Conservation (phyloP, 1,140 invertebrate genomes). For the Brachionus paranguensis region DNA sequence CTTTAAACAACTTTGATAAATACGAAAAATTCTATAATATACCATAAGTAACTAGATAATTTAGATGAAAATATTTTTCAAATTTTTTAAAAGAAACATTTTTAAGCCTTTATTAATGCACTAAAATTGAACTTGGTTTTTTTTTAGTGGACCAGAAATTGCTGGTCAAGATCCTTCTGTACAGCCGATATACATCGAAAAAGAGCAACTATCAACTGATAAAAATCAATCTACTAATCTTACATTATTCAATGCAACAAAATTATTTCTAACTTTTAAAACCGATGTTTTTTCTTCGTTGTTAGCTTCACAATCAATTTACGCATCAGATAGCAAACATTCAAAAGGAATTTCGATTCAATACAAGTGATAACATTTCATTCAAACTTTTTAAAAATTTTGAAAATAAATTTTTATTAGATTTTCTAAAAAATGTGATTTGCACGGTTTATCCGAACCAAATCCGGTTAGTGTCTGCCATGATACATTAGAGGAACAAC, state of each 20-base stretch:
- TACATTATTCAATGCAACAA: background rate
- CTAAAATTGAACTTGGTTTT: background rate
- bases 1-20: no score
- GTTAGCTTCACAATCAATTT: background rate
- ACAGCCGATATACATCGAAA: background rate
- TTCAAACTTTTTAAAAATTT: background rate
- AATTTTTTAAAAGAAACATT: no score
- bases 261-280: background rate
- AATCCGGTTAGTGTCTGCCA: background rate
- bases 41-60: no score
- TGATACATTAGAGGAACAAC: background rate
- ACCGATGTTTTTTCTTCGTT: background rate
- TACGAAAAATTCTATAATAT: no score
- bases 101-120: no score
- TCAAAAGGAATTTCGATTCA: background rate
- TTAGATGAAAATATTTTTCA: no score
- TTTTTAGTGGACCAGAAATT: background rate
- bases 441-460: background rate
- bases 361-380: background rate
- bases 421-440: background rate
- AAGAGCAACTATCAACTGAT: background rate
- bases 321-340: background rate
- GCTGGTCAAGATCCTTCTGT: background rate
- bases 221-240: background rate
- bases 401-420: background rate